Evolutionary conservation across 92 coral and sea anemone species (phyloP).

Genomic region (Parazoanthus darwini): DNA sequence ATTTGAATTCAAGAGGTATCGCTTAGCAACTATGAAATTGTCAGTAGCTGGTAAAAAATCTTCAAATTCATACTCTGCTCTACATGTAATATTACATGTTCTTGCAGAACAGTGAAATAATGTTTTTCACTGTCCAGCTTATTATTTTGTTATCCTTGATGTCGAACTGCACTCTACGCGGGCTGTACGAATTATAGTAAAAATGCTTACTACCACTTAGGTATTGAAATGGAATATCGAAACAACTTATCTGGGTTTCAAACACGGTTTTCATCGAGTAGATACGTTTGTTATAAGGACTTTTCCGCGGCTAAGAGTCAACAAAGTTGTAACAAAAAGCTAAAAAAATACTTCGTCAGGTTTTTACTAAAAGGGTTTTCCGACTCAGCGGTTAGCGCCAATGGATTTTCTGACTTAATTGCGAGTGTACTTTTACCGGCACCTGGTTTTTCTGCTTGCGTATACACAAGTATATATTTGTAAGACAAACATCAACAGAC

Average conservation of each 20-base stretch:
- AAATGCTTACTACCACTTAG: not conserved
- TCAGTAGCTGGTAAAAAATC: not conserved
- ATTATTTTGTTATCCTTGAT: not conserved
- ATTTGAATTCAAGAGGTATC: not conserved
- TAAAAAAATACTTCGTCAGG: not conserved
- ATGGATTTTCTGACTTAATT: not conserved
- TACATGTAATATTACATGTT: not conserved
- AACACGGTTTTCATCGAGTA: not conserved
- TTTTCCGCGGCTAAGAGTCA: not conserved
- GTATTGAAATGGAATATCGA: too few relatives aligned
- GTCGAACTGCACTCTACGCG: not conserved
- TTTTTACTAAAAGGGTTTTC: not conserved
- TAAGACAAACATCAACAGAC: not conserved
- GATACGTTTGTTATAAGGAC: not conserved
- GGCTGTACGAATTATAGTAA: not conserved
- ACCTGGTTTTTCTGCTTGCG: not conserved
- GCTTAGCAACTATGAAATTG: not conserved
- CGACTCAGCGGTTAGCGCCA: not conserved
- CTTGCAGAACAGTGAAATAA: not conserved
- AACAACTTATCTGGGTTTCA: not conserved
- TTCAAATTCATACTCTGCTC: not conserved
- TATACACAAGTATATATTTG: not conserved
- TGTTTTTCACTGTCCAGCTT: not conserved
- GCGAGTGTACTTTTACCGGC: not conserved
- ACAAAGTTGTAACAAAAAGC: not conserved